These are phyloP conservation scores for Panthera tigris DNA, from an alignment of 2,113 vertebrate genomes.

Conservation along the genomic window DNA sequence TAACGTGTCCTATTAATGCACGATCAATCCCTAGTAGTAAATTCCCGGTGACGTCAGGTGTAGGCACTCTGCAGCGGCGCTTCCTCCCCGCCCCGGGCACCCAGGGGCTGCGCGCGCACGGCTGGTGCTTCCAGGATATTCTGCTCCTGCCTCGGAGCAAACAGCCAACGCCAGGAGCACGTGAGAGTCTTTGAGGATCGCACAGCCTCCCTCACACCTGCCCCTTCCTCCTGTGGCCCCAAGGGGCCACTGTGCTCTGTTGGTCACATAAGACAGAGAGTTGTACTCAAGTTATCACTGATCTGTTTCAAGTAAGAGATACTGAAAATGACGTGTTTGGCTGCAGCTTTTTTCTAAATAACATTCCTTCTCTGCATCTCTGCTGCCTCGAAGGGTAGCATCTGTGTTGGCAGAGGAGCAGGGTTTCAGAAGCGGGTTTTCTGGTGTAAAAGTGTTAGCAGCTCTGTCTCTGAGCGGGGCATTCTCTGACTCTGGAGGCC, in stretches of 20 bases:
- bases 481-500: neutral
- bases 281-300: neutral
- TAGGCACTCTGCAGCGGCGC: neutral
- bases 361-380: neutral
- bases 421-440: neutral
- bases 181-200: neutral
- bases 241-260: neutral
- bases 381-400: neutral
- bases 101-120: neutral
- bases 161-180: neutral
- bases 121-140: neutral
- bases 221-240: neutral
- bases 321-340: neutral
- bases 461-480: neutral
- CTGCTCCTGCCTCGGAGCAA: neutral
- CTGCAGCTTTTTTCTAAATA: neutral
- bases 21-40: conserved; percentile 40
- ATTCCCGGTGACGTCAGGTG: conserved; percentile 45
- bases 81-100: neutral
- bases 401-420: neutral
- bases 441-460: neutral
- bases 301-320: neutral
- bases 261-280: too few species aligned
- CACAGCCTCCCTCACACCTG: neutral
- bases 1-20: conserved; percentile 44